These are phyloP conservation scores for Antigone vipio DNA, from an alignment of 2,113 vertebrate genomes.

Conservation along the genomic window DNA sequence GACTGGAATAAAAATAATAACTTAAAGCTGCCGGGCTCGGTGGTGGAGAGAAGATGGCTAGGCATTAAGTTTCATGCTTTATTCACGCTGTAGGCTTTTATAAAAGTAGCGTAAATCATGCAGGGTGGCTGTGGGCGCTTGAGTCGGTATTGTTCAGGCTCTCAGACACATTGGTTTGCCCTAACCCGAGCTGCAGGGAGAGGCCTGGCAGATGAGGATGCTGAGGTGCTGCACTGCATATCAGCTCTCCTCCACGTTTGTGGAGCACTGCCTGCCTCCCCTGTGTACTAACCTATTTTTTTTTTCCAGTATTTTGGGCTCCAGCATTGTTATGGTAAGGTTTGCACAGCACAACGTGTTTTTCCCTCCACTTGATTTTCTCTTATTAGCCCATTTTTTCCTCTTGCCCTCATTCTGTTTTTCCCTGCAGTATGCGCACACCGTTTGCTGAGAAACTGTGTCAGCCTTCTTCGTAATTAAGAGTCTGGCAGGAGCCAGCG, in stretches of 20 bases:
- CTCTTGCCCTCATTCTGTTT: slow-evolving; percentile 53
- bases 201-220: neutral
- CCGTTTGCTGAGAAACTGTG: slow-evolving; percentile 36
- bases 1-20: neutral
- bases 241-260: neutral
- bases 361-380: neutral
- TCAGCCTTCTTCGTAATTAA: slow-evolving; percentile 40
- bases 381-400: slow-evolving; percentile 34
- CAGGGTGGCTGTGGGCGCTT: neutral
- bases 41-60: neutral
- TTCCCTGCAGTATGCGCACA: neutral
- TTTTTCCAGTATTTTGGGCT: neutral
- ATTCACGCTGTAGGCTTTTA: neutral
- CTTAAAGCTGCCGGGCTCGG: neutral
- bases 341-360: neutral
- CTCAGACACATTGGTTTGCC: neutral
- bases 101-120: neutral
- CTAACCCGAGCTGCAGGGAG: neutral
- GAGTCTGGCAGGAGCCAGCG: slow-evolving; percentile 32
- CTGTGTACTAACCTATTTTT: slow-evolving; percentile 12
- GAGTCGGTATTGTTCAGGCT: neutral
- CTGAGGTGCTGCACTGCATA: neutral
- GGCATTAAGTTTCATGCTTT: neutral
- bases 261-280: neutral
- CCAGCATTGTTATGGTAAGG: neutral